Conservation (phyloP, 1,140 invertebrate genomes). For the Pseudomyrmex cubaensis region DNA sequence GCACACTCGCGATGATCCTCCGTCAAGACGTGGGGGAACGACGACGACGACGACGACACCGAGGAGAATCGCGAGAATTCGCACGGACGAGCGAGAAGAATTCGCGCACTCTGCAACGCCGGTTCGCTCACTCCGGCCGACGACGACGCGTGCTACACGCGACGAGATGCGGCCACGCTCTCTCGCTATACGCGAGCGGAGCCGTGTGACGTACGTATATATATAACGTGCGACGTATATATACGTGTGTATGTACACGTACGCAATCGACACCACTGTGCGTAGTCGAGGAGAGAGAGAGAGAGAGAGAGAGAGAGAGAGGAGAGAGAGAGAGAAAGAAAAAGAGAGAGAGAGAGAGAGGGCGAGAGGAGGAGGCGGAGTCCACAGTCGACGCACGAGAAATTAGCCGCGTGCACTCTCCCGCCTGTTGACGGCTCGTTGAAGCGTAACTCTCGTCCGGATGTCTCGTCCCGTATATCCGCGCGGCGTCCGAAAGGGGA, state of each 20-base stretch:
- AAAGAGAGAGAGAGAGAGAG: background rate
- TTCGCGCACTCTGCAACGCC: slow-evolving; percentile 10
- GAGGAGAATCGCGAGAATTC: background rate
- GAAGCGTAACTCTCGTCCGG: slow-evolving; percentile 11
- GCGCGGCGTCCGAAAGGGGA: background rate
- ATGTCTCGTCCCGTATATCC: background rate
- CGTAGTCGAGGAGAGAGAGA: slow-evolving; percentile 6
- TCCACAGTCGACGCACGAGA: slow-evolving; percentile 37
- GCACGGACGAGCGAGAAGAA: background rate
- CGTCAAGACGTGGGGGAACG: too few species aligned
- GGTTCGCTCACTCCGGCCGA: slow-evolving; percentile 24
- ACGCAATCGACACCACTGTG: slow-evolving; percentile 15
- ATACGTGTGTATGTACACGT: background rate
- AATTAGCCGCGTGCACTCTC: slow-evolving; percentile 42
- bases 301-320: background rate
- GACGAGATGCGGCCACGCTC: slow-evolving; percentile 18
- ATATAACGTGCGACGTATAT: background rate
- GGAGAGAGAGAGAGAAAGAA: background rate
- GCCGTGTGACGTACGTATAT: background rate
- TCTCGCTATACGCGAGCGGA: background rate
- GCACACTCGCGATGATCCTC: slow-evolving; percentile 2
- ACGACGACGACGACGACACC: background rate
- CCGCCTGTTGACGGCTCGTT: slow-evolving; percentile 33
- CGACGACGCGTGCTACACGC: slow-evolving; percentile 20
- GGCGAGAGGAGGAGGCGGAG: background rate